Evolutionary conservation across 2,113 vertebrate genomes (phyloP).

Genomic region (Fulmarus glacialis): DNA sequence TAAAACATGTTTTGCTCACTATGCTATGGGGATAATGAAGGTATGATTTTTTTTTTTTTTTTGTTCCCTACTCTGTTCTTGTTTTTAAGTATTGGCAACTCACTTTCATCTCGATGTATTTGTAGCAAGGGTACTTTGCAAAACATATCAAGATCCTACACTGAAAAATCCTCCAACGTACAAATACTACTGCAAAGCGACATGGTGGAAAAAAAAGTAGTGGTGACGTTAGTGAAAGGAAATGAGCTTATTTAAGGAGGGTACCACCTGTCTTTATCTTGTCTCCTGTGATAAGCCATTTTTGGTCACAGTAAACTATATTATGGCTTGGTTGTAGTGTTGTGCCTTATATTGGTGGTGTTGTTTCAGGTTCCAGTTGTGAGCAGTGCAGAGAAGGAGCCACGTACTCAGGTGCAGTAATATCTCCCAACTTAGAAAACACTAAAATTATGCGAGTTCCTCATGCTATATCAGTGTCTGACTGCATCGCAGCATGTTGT

Average conservation of each 20-base stretch:
- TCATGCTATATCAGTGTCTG: constrained; percentile 69
- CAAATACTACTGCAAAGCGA: not conserved
- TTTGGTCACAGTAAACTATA: not conserved
- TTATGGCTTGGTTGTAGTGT: not conserved
- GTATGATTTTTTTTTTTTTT: not conserved
- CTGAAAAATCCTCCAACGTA: not conserved
- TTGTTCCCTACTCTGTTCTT: not conserved
- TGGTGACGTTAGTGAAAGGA: not conserved
- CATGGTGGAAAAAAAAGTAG: not conserved
- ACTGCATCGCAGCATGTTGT: constrained; percentile 85
- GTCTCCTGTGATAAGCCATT: not conserved
- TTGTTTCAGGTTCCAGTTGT: constrained; percentile 75
- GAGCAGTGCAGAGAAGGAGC: constrained; percentile 85
- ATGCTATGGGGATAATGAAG: not conserved
- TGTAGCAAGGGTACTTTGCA: not conserved
- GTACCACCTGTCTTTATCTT: not conserved
- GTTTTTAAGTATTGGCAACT: not conserved
- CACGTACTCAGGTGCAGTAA: constrained; percentile 79
- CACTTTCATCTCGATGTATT: not conserved
- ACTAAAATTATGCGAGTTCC: constrained; percentile 83
- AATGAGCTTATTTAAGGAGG: not conserved
- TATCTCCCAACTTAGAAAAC: constrained; percentile 81
- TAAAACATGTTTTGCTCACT: not conserved
- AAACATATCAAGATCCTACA: not conserved
- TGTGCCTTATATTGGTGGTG: not conserved